Evolutionary conservation across 2,888 invertebrate genomes (phyloP).

Genomic region (Drosophila stalkeri): DNA sequence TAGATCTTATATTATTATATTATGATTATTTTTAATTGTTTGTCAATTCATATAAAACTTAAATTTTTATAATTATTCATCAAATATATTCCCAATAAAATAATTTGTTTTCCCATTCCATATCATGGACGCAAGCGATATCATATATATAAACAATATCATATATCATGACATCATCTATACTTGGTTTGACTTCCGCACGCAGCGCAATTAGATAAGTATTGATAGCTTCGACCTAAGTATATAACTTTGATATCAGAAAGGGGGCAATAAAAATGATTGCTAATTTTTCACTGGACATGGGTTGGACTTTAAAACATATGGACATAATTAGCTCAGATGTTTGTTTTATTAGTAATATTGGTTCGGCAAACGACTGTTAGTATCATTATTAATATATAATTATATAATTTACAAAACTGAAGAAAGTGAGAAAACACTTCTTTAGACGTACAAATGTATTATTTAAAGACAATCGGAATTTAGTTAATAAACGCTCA

Average conservation of each 20-base stretch:
- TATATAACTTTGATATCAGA: background rate
- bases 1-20: constrained; percentile 2
- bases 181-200: background rate
- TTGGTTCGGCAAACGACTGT: no score
- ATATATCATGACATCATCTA: background rate
- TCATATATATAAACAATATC: background rate
- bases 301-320: background rate
- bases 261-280: background rate
- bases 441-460: background rate
- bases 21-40: no score
- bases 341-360: background rate
- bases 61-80: no score
- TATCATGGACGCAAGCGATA: background rate
- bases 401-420: background rate
- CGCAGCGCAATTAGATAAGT: background rate
- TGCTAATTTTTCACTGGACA: background rate
- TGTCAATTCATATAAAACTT: no score
- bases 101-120: background rate
- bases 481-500: background rate
- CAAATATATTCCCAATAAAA: background rate
- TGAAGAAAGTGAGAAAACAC: background rate
- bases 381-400: background rate
- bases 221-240: background rate
- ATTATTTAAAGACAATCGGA: background rate
- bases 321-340: background rate